phyloP scores from a whole-genome alignment of 2,888 invertebrate genomes.

The Parnassius mnemosyne region DNA sequence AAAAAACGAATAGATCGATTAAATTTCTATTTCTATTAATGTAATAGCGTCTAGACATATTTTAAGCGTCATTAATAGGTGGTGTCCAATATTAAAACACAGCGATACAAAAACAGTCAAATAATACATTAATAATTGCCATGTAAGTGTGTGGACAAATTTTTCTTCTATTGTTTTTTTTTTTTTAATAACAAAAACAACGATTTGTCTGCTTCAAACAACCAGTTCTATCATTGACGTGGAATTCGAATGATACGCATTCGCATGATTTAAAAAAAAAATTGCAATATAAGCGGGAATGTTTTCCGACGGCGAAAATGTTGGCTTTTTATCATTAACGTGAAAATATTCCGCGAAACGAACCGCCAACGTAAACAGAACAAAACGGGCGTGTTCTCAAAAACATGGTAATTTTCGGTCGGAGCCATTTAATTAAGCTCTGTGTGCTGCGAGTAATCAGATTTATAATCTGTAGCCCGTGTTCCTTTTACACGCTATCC shows the following conservation, averaged over 20 bases:
- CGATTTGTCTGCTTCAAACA: neutral
- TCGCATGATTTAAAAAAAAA: constrained; percentile 10
- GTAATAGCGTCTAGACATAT: too few relatives aligned
- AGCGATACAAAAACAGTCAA: too few relatives aligned
- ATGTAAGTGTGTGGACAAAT: too few relatives aligned
- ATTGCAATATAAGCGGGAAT: constrained; percentile 5
- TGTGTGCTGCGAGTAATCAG: constrained; percentile 56
- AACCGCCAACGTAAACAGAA: constrained; percentile 7
- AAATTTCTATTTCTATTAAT: too few relatives aligned
- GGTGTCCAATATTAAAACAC: too few relatives aligned
- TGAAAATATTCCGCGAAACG: constrained; percentile 19
- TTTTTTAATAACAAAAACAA: neutral
- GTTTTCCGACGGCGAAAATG: constrained; percentile 1
- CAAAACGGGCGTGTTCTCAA: constrained; percentile 30
- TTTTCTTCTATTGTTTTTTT: too few relatives aligned
- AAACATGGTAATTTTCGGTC: constrained; percentile 60
- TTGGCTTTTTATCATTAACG: constrained; percentile 12
- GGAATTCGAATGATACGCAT: neutral
- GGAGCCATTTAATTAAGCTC: constrained; percentile 62
- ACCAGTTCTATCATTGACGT: neutral
- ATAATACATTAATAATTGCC: too few relatives aligned
- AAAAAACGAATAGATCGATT: too few relatives aligned
- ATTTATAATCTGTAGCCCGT: constrained; percentile 59
- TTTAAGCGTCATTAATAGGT: too few relatives aligned
- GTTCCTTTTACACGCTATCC: constrained; percentile 48